Evolutionary conservation across 2,797 vertebrate species (phyloP), one percentile per base, ranked within the genome.

Genomic region (Margarornis squamiger): DNA sequence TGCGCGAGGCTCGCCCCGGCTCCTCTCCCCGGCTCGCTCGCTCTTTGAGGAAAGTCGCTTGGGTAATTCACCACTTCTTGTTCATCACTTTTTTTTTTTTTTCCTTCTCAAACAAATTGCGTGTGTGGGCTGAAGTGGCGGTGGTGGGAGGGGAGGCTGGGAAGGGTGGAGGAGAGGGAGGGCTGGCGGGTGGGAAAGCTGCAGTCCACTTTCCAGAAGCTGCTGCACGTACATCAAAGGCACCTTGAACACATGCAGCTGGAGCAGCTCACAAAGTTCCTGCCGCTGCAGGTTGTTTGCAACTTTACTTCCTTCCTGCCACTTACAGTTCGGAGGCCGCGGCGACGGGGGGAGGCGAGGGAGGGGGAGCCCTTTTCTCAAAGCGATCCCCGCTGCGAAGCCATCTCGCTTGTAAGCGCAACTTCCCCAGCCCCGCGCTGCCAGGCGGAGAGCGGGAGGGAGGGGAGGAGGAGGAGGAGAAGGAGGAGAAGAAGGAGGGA

Each of bases 221-320:
- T 72, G 95, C 95, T 27, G 92, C 83, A 65, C 86, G 20, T 86
- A 86, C 86, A 93, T 84, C 95, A 96, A 97, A 97, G 97, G 97
- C 97, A 96, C 97, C 97, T 97, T 97, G 96, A 95, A 23, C 93
- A 49, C 95, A 78, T 18, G 88, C 94, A 90, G 94, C 90, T 76
- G 59, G 92, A 90, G 93, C 92, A 63, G 90, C 73, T 41, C 87
- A 14, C 72, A 93, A 93, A 97, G 97, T 97, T 97, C 65, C 71
- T 95, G 93, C 93, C 75, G 90, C 95, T 49, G 94, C 96, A 92
- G 96, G 95, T 93, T 95, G 93, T 91, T 83, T 68, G 95, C 97
- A 97, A 98, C 97, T 98, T 98, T 96, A 76, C 93, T 89, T 85
- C 94, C 96, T 93, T 95, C 93, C 85, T 46, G 93, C 68, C 94